These are phyloP conservation scores for Camarhynchus parvulus DNA, from an alignment of 2,113 vertebrate genomes.

Conservation along the genomic window DNA sequence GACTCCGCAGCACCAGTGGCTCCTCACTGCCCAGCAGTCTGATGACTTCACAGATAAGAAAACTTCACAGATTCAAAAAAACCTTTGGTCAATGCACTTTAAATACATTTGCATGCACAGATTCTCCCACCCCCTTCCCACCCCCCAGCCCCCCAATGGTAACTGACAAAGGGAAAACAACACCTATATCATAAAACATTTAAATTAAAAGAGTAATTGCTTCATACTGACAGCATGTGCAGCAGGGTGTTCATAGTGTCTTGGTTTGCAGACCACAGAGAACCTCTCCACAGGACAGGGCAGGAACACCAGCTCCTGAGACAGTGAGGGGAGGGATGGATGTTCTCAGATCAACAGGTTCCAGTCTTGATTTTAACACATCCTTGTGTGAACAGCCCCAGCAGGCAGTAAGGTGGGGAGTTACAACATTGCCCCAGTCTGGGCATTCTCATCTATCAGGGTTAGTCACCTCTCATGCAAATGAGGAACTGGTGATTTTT, in stretches of 20 bases:
- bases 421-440: background rate
- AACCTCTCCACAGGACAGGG: background rate
- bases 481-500: background rate
- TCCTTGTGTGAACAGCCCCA: background rate
- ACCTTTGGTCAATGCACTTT: slow-evolving; percentile 57
- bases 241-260: slow-evolving; percentile 18
- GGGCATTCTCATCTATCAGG: background rate
- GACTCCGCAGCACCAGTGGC: slow-evolving; percentile 62
- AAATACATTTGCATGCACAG: slow-evolving; percentile 60
- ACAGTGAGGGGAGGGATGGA: background rate
- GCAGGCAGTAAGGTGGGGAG: background rate
- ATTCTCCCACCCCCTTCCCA: background rate
- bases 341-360: background rate
- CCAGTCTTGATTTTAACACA: slow-evolving; percentile 1
- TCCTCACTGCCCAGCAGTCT: slow-evolving; percentile 68
- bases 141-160: background rate
- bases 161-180: slow-evolving; percentile 56
- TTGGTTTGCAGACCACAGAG: slow-evolving; percentile 3
- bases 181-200: slow-evolving; percentile 54
- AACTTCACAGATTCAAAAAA: slow-evolving; percentile 66
- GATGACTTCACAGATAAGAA: slow-evolving; percentile 68
- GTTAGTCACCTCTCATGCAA: background rate
- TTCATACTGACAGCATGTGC: slow-evolving; percentile 31
- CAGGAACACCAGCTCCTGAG: slow-evolving; percentile 13
- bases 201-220: slow-evolving; percentile 59